Conservation (phyloP, 1,140 invertebrate species). For the Harpegnathos saltator region DNA sequence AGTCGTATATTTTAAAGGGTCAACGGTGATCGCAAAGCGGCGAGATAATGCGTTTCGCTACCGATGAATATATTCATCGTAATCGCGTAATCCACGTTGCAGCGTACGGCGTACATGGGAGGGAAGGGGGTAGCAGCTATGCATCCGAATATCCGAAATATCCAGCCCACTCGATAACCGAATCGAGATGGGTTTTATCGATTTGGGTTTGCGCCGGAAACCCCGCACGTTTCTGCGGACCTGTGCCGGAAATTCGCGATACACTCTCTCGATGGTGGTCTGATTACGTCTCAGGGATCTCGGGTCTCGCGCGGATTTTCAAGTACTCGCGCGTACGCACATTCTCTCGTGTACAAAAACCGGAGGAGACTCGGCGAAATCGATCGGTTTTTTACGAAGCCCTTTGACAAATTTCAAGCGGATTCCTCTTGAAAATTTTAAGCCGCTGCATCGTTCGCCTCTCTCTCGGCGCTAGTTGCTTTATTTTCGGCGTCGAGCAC, state of each 20-base stretch:
- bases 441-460: not conserved
- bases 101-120: constrained; percentile 11
- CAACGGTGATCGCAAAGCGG: constrained; percentile 9
- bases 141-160: constrained; percentile 31
- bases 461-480: too few species aligned
- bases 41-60: constrained; percentile 16
- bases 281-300: constrained; percentile 29
- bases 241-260: constrained; percentile 35
- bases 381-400: not conserved
- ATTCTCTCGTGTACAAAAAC: not conserved
- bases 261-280: constrained; percentile 21
- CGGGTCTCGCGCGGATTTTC: constrained; percentile 10
- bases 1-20: constrained; percentile 20
- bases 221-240: not conserved
- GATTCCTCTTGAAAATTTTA: not conserved
- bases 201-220: constrained; percentile 42
- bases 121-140: not conserved
- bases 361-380: too few species aligned
- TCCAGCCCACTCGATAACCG: constrained; percentile 36
- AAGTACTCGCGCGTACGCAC: not conserved
- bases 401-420: not conserved
- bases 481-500: constrained; percentile 13
- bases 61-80: constrained; percentile 13
- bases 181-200: constrained; percentile 54
- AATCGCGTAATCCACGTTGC: constrained; percentile 33